A percentile compares a stretch with the other conserved stretches of the same genome.
phyloP scores from a whole-genome alignment of 2,113 vertebrate species.

The Dromiciops gliroides region DNA sequence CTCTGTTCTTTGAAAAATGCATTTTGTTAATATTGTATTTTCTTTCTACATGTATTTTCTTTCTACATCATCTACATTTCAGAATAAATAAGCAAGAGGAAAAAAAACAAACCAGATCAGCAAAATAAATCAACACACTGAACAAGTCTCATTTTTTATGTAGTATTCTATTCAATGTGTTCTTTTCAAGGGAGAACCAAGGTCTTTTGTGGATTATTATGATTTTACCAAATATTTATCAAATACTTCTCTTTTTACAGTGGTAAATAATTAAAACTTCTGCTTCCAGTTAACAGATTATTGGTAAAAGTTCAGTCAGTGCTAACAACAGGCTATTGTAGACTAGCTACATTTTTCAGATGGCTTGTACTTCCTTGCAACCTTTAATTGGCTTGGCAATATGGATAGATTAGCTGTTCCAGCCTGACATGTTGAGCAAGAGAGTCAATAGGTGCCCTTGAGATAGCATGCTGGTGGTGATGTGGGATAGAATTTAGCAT shows the following conservation, averaged over 20 bases:
- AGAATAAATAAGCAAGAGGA: not conserved
- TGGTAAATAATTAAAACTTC: not conserved
- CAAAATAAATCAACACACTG: not conserved
- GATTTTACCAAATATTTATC: not conserved
- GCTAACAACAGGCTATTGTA: not conserved
- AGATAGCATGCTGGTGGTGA: not conserved
- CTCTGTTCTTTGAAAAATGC: constrained; percentile 1
- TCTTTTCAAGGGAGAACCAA: not conserved
- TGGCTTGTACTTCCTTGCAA: not conserved
- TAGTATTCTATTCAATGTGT: not conserved
- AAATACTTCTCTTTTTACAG: not conserved
- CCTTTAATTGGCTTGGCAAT: not conserved
- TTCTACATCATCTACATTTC: not conserved
- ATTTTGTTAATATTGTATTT: not conserved
- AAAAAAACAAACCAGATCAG: not conserved
- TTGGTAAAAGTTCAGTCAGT: not conserved
- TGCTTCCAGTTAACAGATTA: not conserved
- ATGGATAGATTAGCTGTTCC: not conserved
- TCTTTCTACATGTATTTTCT: not conserved
- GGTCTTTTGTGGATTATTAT: not conserved
- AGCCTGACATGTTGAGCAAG: not conserved
- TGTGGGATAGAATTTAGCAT: no score
- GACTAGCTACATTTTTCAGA: not conserved
- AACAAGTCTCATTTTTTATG: not conserved
- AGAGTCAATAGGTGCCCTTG: not conserved